Conservation (phyloP, 2,797 vertebrate species). For the Mormyrus proboscirostris region DNA sequence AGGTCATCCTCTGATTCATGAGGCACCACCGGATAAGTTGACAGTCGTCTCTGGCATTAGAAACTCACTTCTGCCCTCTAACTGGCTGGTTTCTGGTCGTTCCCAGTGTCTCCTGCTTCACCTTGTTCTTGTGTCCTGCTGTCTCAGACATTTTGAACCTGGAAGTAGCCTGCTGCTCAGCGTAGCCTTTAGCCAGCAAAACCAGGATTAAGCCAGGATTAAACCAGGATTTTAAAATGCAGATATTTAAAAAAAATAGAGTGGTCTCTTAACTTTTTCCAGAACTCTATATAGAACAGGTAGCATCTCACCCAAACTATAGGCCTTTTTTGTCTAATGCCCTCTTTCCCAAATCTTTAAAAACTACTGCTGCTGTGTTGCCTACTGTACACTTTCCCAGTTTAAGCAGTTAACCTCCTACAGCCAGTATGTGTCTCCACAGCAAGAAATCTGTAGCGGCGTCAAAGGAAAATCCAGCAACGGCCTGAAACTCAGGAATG, state of each 20-base stretch:
- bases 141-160: background rate
- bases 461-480: background rate
- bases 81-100: background rate
- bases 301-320: background rate
- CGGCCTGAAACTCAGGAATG: background rate
- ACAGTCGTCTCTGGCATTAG: background rate
- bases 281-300: background rate
- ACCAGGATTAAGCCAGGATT: background rate
- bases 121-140: background rate
- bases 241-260: background rate
- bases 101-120: background rate
- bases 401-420: background rate
- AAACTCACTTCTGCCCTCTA: background rate
- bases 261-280: background rate
- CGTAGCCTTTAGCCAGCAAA: background rate
- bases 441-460: background rate
- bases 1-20: background rate
- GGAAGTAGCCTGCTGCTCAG: background rate
- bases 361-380: background rate
- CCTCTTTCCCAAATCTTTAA: background rate
- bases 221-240: background rate
- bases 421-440: background rate
- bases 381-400: background rate
- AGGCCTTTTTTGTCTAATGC: background rate
- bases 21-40: background rate